phyloP scores from a whole-genome alignment of 1,140 invertebrate genomes.

The Arion vulgaris region DNA sequence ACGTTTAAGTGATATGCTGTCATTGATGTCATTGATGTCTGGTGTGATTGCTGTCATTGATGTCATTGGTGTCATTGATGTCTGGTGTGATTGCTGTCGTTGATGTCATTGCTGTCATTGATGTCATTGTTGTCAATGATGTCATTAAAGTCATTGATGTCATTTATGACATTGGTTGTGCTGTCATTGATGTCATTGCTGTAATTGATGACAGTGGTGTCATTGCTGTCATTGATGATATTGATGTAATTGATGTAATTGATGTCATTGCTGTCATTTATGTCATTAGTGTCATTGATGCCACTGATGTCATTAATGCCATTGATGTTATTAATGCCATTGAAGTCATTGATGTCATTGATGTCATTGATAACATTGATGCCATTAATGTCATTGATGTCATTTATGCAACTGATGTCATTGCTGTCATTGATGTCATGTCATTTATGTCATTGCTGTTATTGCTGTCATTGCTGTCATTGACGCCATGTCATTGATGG shows the following conservation, averaged over 20 bases:
- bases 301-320: neutral
- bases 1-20: no score
- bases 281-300: neutral
- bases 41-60: neutral
- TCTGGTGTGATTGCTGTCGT: neutral
- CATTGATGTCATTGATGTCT: neutral
- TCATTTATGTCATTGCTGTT: neutral
- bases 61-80: constrained; percentile 16
- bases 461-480: neutral
- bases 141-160: neutral
- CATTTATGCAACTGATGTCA: neutral
- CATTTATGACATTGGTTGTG: neutral
- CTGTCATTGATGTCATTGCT: constrained; percentile 18
- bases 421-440: neutral
- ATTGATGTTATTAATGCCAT: neutral
- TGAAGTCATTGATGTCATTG: no score
- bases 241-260: neutral
- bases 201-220: neutral
- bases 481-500: constrained; percentile 7
- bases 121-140: neutral
- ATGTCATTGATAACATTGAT: neutral
- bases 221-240: neutral
- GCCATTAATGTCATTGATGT: no score
- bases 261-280: neutral
- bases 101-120: neutral